These are phyloP conservation scores for Heterocephalus glaber DNA, from an alignment of 2,113 vertebrate genomes.

Conservation along the genomic window DNA sequence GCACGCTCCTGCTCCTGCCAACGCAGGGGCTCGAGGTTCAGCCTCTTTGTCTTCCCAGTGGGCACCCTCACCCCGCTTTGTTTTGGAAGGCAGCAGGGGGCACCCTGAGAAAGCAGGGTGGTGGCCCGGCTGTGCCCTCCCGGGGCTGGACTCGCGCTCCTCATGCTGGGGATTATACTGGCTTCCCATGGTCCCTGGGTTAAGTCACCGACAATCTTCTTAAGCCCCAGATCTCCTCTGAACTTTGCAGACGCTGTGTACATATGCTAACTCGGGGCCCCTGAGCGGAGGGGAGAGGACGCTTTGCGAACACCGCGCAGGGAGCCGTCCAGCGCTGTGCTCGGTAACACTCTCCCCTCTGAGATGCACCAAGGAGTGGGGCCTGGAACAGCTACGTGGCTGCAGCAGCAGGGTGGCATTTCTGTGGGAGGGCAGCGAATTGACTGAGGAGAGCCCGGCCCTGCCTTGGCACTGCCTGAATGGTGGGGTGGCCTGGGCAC, in stretches of 20 bases:
- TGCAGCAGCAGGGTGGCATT: background rate
- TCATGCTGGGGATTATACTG: fast-evolving
- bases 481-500: fast-evolving
- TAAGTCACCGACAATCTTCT: background rate
- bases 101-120: background rate
- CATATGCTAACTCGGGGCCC: background rate
- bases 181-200: background rate
- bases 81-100: background rate
- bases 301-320: fast-evolving
- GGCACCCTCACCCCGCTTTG: fast-evolving
- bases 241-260: background rate
- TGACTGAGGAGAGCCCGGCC: background rate
- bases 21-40: background rate
- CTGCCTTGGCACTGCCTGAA: background rate
- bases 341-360: fast-evolving
- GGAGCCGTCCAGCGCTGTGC: fast-evolving
- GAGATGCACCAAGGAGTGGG: fast-evolving
- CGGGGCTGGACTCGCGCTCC: fast-evolving
- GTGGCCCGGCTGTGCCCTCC: background rate
- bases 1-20: background rate
- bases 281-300: too few species aligned
- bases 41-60: too few species aligned
- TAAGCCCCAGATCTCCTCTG: background rate
- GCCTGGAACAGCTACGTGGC: background rate
- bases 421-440: background rate